Evolutionary conservation across 2,113 vertebrate genomes (phyloP).

Genomic region (Clarias batrachus): DNA sequence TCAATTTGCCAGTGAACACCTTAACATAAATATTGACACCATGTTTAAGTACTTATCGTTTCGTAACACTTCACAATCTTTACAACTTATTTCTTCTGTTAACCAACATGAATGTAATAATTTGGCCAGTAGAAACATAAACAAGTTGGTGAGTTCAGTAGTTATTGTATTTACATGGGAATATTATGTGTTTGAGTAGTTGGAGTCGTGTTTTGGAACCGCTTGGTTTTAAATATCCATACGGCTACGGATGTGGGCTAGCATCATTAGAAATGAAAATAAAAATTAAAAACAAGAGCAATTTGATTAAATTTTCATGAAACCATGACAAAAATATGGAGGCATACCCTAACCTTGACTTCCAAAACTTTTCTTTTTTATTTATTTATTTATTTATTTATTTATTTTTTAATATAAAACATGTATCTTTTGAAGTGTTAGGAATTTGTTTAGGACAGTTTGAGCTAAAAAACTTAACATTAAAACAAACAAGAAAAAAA

Average conservation of each 20-base stretch:
- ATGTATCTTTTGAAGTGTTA: not conserved
- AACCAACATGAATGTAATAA: not conserved
- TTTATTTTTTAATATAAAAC: not conserved
- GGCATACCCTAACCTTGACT: not conserved
- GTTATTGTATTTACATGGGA: not conserved
- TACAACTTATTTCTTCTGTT: not conserved
- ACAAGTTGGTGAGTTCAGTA: not conserved
- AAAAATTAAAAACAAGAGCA: not conserved
- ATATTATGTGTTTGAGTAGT: not conserved
- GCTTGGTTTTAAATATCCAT: not conserved
- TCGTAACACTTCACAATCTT: not conserved
- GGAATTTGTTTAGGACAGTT: conserved; percentile 49
- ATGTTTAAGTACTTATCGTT: not conserved
- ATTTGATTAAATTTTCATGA: not conserved
- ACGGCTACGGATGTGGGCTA: not conserved
- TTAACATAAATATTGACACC: not conserved
- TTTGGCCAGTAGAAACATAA: not conserved
- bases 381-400: no score
- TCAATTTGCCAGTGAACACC: not conserved
- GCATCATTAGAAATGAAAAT: not conserved
- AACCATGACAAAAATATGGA: not conserved
- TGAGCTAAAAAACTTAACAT: conserved; percentile 59
- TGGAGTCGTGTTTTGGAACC: not conserved
- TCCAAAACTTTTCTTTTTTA: not conserved
- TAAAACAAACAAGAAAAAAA: not conserved